These are phyloP conservation scores for Drosophila trapezifrons DNA, from an alignment of 1,140 invertebrate species.

Conservation along the genomic window DNA sequence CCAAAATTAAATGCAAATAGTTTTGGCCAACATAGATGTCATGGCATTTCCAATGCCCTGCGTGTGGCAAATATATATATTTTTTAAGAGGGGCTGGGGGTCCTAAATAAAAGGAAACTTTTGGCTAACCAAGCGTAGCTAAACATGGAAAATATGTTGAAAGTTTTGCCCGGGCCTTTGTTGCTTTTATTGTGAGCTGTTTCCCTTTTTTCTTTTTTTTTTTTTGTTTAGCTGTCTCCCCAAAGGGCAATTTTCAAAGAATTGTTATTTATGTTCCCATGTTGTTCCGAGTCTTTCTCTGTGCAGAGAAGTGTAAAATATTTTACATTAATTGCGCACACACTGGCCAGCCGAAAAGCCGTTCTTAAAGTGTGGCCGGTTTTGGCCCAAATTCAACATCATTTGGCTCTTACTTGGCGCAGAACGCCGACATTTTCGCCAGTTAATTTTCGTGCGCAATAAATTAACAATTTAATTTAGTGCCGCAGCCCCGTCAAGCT, in stretches of 20 bases:
- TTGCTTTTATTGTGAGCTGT: slow-evolving; percentile 48
- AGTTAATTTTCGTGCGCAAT: slow-evolving; percentile 79
- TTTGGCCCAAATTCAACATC: slow-evolving; percentile 17
- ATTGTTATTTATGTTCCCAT: slow-evolving; percentile 68
- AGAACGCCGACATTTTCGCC: slow-evolving; percentile 43
- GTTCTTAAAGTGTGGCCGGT: slow-evolving; percentile 27
- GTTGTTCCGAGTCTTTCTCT: slow-evolving; percentile 18
- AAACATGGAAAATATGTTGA: slow-evolving; percentile 49
- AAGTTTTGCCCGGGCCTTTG: slow-evolving; percentile 39
- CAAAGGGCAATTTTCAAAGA: slow-evolving; percentile 53
- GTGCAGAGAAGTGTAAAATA: slow-evolving; percentile 71
- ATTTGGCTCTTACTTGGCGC: slow-evolving; percentile 24
- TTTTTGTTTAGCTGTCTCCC: slow-evolving; percentile 36
- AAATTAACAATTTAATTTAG: slow-evolving; percentile 82
- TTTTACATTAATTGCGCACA: slow-evolving; percentile 70
- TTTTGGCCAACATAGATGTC: slow-evolving; percentile 27
- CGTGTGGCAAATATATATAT: slow-evolving; percentile 5
- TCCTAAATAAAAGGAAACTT: slow-evolving; percentile 6
- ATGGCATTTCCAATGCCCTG: slow-evolving; percentile 5
- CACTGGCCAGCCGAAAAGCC: slow-evolving; percentile 26
- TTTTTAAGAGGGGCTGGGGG: slow-evolving; percentile 5
- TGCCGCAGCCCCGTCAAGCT: slow-evolving; percentile 39
- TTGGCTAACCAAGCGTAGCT: slow-evolving; percentile 27
- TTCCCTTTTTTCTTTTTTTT: not conserved
- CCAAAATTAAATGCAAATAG: slow-evolving; percentile 27